Conservation (phyloP, 2,113 vertebrate species). For the Paracanthobrama guichenoti region DNA sequence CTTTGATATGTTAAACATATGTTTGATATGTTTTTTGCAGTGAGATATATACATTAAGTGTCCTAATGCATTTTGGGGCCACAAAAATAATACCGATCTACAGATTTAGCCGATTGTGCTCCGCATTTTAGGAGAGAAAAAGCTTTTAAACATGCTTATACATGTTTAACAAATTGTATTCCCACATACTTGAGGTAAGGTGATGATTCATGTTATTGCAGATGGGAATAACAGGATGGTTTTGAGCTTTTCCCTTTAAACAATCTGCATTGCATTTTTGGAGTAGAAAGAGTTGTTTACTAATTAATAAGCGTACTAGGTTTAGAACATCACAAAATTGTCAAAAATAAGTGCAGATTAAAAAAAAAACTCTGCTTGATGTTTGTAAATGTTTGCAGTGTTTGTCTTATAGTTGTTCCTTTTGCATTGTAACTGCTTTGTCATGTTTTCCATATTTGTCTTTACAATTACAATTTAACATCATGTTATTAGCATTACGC, state of each 20-base stretch:
- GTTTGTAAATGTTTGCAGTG: constrained; percentile 56
- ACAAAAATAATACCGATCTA: not conserved
- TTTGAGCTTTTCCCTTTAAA: not conserved
- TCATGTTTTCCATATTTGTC: constrained; percentile 56
- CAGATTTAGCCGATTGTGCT: not conserved
- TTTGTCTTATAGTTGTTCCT: constrained; percentile 64
- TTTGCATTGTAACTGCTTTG: constrained; percentile 65
- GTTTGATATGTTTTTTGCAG: not conserved
- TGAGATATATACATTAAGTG: not conserved
- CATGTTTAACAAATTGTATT: not conserved
- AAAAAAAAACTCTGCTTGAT: constrained; percentile 63
- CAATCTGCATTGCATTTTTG: constrained; percentile 16
- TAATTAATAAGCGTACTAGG: not conserved
- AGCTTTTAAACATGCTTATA: not conserved
- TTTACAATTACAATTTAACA: constrained; percentile 54
- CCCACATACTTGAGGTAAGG: constrained; percentile 2
- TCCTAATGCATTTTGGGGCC: not conserved
- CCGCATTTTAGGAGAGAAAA: not conserved
- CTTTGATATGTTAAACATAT: too few species aligned
- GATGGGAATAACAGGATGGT: not conserved
- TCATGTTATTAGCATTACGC: not conserved
- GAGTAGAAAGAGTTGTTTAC: not conserved
- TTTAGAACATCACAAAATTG: not conserved
- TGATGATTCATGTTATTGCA: not conserved
- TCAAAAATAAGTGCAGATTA: constrained; percentile 71